These are phyloP conservation scores for Apostichopus californicus DNA, from an alignment of 35 echinoderm and acorn worm genomes.

Conservation along the genomic window DNA sequence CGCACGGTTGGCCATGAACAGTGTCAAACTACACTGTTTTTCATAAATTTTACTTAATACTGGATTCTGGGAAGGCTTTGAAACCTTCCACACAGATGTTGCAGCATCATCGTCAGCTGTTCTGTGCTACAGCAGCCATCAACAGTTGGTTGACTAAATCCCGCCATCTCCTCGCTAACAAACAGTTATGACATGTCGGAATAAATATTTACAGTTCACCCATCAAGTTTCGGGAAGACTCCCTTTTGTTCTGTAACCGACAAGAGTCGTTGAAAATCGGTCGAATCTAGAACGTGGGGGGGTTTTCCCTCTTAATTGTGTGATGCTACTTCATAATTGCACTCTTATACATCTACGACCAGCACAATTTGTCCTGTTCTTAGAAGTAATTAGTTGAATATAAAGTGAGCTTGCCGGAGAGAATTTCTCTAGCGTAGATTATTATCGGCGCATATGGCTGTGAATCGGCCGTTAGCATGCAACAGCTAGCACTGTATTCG, in stretches of 20 bases:
- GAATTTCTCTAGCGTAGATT: too few relatives aligned
- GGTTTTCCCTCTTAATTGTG: too few relatives aligned
- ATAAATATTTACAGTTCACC: conserved; percentile 28
- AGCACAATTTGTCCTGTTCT: too few relatives aligned
- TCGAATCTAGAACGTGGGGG: too few relatives aligned
- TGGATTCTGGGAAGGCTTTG: neutral
- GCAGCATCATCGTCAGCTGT: neutral
- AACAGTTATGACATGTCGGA: neutral
- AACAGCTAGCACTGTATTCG: neutral
- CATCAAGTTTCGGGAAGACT: too few relatives aligned
- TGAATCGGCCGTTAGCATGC: neutral
- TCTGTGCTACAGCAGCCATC: neutral
- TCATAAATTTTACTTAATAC: too few relatives aligned
- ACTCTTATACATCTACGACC: too few relatives aligned
- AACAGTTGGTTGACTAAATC: conserved; percentile 16
- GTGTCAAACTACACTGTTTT: conserved; percentile 17
- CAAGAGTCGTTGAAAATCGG: too few relatives aligned
- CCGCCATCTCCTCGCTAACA: neutral
- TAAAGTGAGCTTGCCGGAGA: too few relatives aligned
- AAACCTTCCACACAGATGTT: conserved; percentile 7
- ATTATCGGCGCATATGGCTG: neutral
- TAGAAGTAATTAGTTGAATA: too few relatives aligned
- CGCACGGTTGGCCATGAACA: conserved; percentile 14
- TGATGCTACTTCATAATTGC: too few relatives aligned
- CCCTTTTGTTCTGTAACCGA: too few relatives aligned